Percentiles rank a stretch among this genome's conserved stretches.
These are phyloP conservation scores for Eupithecia subumbrata DNA, from an alignment of 2,888 invertebrate genomes.

Conservation along the genomic window DNA sequence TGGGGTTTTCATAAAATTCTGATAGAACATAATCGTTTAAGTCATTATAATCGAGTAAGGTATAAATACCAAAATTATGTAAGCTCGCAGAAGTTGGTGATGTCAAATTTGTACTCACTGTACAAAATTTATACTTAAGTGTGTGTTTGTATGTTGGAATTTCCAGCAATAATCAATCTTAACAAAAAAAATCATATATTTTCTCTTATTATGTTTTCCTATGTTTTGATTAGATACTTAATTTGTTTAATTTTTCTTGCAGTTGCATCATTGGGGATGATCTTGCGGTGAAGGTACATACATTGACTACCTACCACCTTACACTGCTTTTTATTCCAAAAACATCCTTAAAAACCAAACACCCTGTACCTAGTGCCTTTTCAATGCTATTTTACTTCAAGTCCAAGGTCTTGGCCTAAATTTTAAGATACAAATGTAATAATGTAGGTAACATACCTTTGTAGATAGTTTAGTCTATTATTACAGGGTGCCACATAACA, in stretches of 20 bases:
- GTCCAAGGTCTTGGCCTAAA: background rate
- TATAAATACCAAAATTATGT: background rate
- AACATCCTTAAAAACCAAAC: slow-evolving; percentile 17
- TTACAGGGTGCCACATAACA: background rate
- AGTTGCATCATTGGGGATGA: slow-evolving; percentile 71
- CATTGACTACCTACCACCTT: slow-evolving; percentile 44
- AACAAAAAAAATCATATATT: background rate
- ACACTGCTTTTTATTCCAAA: slow-evolving; percentile 49
- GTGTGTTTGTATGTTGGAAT: too few species aligned
- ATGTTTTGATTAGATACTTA: slow-evolving; percentile 2
- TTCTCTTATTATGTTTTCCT: background rate
- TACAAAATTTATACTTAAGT: background rate
- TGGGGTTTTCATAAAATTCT: background rate
- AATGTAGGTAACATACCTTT: background rate
- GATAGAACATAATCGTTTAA: background rate
- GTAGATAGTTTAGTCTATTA: background rate
- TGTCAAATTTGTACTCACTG: background rate
- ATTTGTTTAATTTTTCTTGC: slow-evolving; percentile 56
- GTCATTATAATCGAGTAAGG: too few species aligned
- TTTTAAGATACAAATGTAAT: background rate
- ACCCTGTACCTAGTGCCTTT: slow-evolving; percentile 33
- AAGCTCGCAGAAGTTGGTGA: background rate
- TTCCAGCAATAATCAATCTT: background rate
- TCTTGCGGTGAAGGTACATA: slow-evolving; percentile 74
- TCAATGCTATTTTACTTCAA: slow-evolving; percentile 5